Conservation (phyloP, 30 jellyfish, hydroid and myxozoan genomes). For the Chrysaora quinquecirrha region DNA sequence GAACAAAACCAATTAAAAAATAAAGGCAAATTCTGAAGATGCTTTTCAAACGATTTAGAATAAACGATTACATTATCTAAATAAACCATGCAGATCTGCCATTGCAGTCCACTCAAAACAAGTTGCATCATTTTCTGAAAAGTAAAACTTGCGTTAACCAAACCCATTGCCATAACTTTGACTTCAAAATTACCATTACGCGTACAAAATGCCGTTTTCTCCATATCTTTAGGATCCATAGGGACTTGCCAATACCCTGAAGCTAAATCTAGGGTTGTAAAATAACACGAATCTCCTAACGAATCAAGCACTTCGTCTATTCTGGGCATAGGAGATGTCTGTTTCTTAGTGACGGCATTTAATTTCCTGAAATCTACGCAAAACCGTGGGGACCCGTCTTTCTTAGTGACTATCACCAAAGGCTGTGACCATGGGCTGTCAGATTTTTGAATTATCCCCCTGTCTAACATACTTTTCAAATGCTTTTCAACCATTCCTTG, state of each 20-base stretch:
- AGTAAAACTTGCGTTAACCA: constrained; percentile 36
- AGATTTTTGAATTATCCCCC: constrained; percentile 33
- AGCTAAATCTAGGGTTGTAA: constrained; percentile 58
- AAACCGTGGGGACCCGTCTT: constrained; percentile 55
- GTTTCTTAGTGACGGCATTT: constrained; percentile 35
- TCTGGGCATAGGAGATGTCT: constrained; percentile 71
- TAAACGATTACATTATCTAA: constrained; percentile 69
- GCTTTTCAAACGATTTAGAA: constrained; percentile 44
- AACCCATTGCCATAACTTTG: constrained; percentile 58
- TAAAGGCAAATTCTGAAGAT: constrained; percentile 21
- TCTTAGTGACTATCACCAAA: constrained; percentile 22
- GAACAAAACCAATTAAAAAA: constrained; percentile 45
- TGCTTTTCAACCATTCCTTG: constrained; percentile 16
- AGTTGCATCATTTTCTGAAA: constrained; percentile 59
- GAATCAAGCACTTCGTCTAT: constrained; percentile 49
- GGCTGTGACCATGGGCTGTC: constrained; percentile 52
- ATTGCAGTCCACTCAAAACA: constrained; percentile 47
- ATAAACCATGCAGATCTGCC: constrained; percentile 58
- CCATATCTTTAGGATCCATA: constrained; percentile 34
- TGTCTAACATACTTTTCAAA: constrained; percentile 17
- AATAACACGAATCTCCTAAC: constrained; percentile 45
- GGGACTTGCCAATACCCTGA: constrained; percentile 70
- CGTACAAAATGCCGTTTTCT: constrained; percentile 54
- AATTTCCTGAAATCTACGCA: constrained; percentile 37
- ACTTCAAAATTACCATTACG: constrained; percentile 47